A percentile compares a stretch with the other conserved stretches of the same genome.
These are phyloP conservation scores for Geotrypetes seraphini DNA, from an alignment of 2,797 vertebrate species.

Conservation along the genomic window DNA sequence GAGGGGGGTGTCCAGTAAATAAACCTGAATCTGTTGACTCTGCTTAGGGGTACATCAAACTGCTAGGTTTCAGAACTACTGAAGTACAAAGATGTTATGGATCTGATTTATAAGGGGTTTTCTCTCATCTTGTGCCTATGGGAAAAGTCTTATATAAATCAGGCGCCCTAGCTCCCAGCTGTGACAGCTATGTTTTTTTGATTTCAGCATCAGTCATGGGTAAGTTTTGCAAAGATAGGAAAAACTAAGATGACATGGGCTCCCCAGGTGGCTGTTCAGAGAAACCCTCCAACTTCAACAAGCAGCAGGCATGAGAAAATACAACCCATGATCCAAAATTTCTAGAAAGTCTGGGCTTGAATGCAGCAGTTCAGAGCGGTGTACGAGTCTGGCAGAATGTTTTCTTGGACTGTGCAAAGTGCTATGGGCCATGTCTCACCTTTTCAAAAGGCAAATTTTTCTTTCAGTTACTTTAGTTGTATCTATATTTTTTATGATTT, in stretches of 20 bases:
- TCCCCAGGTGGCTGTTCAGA: slow-evolving; percentile 1
- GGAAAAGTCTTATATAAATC: no score
- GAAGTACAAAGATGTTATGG: slow-evolving; percentile 1
- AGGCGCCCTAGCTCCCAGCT: not conserved
- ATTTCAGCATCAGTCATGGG: slow-evolving; percentile 1
- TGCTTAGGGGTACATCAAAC: not conserved
- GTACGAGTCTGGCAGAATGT: no score
- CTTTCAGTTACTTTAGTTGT: no score
- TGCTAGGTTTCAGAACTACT: not conserved
- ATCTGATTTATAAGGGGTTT: no score
- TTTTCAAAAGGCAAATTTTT: no score
- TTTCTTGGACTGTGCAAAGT: no score
- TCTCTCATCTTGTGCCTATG: no score
- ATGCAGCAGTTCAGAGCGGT: no score
- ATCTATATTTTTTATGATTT: no score
- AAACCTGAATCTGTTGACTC: not conserved
- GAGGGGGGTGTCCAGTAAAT: no score
- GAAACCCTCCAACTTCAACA: slow-evolving; percentile 2
- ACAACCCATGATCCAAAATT: rapidly evolving
- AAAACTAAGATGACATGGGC: not conserved
- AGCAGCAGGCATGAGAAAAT: not conserved
- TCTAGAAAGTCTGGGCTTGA: no score
- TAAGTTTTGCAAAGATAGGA: not conserved
- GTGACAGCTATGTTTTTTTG: not conserved
- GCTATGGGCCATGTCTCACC: no score